Base-by-base conservation (phyloP, 1,140 invertebrate species). In the Apis cerana region DNA sequence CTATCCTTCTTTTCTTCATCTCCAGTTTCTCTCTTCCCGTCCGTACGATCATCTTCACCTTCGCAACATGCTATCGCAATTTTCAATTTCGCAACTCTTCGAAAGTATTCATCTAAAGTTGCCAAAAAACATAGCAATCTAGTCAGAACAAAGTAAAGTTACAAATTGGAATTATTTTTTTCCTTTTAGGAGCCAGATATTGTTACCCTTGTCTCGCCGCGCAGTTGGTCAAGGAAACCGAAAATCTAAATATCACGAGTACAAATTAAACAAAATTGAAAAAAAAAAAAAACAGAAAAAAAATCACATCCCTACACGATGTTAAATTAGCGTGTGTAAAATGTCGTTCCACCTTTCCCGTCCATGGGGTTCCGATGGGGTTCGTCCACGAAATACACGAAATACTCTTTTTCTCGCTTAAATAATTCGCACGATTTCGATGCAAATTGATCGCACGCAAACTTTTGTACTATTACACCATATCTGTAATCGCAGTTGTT, bases 131-230 rank as follows among this genome's bases (percentile, higher is more conserved):
- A n/a, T n/a, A n/a, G n/a, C n/a, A n/a, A 43, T 7, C 21, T 1
- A 61, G 12, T n/a, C n/a, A 56, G 33, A n/a, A 43, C 50, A 9
- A 68, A 54, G n/a, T 67, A 61, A 61, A 75, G 58, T 82, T 69
- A 85, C 21, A 77, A 77, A 59, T 74, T 65, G 74, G 86, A 89
- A 58, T 11, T 84, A 43, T 88, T 88, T 90, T 71, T 87, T 62
- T 82, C 54, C 87, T 92, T 93, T 86, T 92, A 93, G 92, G 92
- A 85, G 48, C 90, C 92, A 85, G 89, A 90, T 81, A 89, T 93
- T 85, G 90, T 93, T 80, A 93, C 92, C 75, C 88, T 92, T 68
- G 89, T 93, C 77, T 86, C 92, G 33, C 92, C 91, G 75, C 92
- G 91, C 88, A 82, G 88, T 90, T 92, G 92, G 92, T 85, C 84